phyloP scores from a whole-genome alignment of 2,797 vertebrate genomes.

The Perdix hodgsoniae region DNA sequence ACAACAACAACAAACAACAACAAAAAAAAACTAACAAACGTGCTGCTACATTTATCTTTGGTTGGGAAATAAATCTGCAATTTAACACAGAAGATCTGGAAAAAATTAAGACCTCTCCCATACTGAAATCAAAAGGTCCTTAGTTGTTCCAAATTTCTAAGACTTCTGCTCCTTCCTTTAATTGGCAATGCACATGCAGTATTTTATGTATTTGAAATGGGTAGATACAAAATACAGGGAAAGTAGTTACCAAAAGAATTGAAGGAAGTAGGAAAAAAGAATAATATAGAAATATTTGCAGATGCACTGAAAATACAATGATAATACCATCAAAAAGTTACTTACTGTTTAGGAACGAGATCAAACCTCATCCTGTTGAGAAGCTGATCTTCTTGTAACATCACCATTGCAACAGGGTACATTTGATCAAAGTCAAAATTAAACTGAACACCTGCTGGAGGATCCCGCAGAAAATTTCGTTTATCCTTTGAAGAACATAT shows the following conservation, averaged over 20 bases:
- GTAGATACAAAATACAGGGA: not conserved
- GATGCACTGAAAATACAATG: not conserved
- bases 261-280: not conserved
- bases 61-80: not conserved
- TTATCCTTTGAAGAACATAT: conserved; percentile 86
- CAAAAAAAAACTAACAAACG: not conserved
- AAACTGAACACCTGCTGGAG: conserved; percentile 96
- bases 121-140: not conserved
- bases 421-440: conserved; percentile 96
- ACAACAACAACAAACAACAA: too few relatives aligned
- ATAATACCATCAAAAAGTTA: not conserved
- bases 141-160: not conserved
- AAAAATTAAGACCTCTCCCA: not conserved
- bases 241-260: not conserved
- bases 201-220: not conserved
- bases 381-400: conserved; percentile 97
- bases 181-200: not conserved
- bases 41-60: not conserved
- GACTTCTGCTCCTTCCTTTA: not conserved
- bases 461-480: conserved; percentile 95
- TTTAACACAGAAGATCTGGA: not conserved
- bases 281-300: not conserved
- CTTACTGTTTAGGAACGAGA: conserved; percentile 96
- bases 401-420: conserved; percentile 92
- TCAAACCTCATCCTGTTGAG: conserved; percentile 98